Conservation (phyloP, 1,140 invertebrate species). For the Ladona fulva region DNA sequence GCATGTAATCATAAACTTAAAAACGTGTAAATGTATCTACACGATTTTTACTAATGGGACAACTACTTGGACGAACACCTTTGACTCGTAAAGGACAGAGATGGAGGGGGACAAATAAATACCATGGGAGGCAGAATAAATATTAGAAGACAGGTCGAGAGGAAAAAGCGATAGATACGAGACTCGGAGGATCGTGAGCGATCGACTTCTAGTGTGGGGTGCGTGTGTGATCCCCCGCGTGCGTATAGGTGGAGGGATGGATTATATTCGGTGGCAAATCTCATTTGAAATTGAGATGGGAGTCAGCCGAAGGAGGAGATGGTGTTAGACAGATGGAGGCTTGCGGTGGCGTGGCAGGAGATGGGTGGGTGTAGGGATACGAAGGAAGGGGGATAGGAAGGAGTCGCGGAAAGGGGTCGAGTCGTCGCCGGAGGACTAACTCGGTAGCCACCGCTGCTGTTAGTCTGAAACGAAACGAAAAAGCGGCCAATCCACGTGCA, state of each 20-base stretch:
- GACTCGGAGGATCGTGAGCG: too few relatives aligned
- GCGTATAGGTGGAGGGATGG: not conserved
- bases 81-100: too few relatives aligned
- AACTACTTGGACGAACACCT: too few relatives aligned
- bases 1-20: too few relatives aligned
- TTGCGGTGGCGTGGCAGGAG: not conserved
- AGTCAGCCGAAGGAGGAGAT: not conserved
- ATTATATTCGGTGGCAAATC: not conserved
- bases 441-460: not conserved
- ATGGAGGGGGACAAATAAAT: too few relatives aligned
- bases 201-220: not conserved
- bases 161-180: not conserved
- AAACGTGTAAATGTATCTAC: too few relatives aligned
- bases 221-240: not conserved
- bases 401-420: not conserved
- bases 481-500: not conserved
- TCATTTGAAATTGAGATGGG: conserved; percentile 9
- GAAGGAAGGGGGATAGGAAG: not conserved
- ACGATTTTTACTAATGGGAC: too few relatives aligned
- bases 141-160: not conserved
- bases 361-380: not conserved
- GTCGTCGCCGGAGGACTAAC: not conserved
- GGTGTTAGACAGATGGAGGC: not conserved
- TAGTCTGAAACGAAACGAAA: too few relatives aligned
- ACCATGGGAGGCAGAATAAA: too few relatives aligned